Conservation (phyloP, 2,113 vertebrate species). For the Pachypanchax playfairii region DNA sequence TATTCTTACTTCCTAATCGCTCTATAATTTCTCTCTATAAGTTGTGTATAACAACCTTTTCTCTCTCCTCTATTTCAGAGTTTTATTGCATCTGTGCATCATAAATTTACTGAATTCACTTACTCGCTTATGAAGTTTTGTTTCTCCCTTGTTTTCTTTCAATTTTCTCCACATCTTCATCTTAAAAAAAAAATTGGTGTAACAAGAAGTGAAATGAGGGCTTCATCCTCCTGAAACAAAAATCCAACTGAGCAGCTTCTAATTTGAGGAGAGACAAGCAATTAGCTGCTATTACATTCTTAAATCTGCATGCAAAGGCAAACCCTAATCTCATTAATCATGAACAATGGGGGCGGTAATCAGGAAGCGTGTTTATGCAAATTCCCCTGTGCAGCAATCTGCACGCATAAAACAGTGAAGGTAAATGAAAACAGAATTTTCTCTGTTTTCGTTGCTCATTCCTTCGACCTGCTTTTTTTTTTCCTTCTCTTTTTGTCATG, state of each 20-base stretch:
- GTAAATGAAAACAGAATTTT: slow-evolving; percentile 46
- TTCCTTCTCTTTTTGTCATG: not conserved
- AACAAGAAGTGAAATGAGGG: not conserved
- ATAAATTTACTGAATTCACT: no score
- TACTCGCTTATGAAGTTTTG: slow-evolving; percentile 15
- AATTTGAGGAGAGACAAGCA: slow-evolving; percentile 71
- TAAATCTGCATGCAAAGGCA: slow-evolving; percentile 46
- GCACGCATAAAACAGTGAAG: slow-evolving; percentile 56
- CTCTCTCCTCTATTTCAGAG: slow-evolving; percentile 6
- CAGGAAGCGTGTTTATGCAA: slow-evolving; percentile 71
- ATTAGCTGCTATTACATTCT: slow-evolving; percentile 71
- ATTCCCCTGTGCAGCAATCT: slow-evolving; percentile 64
- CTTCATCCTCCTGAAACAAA: slow-evolving; percentile 54
- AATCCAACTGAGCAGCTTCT: slow-evolving; percentile 58
- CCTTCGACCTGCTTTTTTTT: slow-evolving; percentile 32
- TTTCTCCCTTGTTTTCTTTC: slow-evolving; percentile 7
- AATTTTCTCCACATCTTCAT: slow-evolving; percentile 35
- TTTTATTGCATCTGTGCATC: slow-evolving; percentile 28
- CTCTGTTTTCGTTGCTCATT: slow-evolving; percentile 7
- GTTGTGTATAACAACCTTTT: not conserved
- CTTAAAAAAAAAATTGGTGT: slow-evolving; percentile 6
- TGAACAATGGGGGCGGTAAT: slow-evolving; percentile 72
- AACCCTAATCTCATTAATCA: slow-evolving; percentile 75
- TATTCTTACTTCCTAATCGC: not conserved
- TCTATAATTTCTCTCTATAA: slow-evolving; percentile 12